phyloP scores from a whole-genome alignment of 2,113 vertebrate genomes.

The Camelus bactrianus region DNA sequence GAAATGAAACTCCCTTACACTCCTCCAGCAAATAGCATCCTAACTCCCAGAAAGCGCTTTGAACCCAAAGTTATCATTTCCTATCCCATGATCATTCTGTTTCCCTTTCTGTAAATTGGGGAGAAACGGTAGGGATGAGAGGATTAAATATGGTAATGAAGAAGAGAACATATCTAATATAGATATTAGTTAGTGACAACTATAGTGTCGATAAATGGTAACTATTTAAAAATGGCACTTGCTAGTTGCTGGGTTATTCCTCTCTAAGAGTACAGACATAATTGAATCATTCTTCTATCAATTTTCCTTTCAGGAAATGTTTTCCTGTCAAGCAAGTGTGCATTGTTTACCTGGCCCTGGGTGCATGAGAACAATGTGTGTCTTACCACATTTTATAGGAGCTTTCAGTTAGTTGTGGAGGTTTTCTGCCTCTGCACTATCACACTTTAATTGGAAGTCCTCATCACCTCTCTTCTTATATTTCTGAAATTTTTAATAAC shows the following conservation, averaged over 20 bases:
- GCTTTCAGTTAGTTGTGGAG: neutral
- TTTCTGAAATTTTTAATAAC: neutral
- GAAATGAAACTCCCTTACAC: neutral
- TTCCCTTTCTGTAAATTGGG: neutral
- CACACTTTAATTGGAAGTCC: neutral
- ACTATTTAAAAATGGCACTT: neutral
- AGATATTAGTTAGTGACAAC: neutral
- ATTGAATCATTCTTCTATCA: neutral
- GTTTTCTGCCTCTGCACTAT: neutral
- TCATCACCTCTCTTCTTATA: neutral
- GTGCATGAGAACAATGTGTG: neutral
- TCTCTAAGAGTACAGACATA: neutral
- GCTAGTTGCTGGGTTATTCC: neutral
- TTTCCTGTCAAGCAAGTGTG: neutral
- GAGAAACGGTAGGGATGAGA: neutral
- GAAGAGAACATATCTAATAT: neutral
- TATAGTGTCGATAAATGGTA: neutral
- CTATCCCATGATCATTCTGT: neutral
- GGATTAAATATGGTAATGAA: neutral
- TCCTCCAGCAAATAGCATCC: neutral
- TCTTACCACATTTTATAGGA: neutral
- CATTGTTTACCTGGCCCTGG: neutral
- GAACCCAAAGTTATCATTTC: neutral
- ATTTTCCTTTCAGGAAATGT: constrained; percentile 34
- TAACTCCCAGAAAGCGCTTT: neutral